Conservation (phyloP, 2,797 vertebrate species). For the Acipenser oxyrinchus region DNA sequence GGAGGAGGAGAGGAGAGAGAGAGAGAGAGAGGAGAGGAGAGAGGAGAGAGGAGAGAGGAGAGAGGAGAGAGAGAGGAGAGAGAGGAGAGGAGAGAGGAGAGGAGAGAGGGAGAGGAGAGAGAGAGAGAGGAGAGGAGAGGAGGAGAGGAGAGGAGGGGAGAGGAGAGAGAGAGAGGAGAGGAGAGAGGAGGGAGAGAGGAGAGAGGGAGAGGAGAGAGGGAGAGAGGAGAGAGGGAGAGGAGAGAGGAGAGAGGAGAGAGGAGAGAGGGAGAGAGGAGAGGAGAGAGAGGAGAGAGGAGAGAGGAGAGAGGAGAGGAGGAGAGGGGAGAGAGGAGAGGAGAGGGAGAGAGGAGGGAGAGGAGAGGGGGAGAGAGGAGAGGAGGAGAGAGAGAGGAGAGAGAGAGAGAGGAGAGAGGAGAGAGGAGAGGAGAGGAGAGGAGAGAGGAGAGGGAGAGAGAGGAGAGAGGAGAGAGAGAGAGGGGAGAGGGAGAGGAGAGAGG, state of each 20-base stretch:
- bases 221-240: too few relatives aligned
- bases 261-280: neutral
- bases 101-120: too few relatives aligned
- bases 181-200: too few relatives aligned
- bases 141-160: too few relatives aligned
- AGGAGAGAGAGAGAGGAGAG: too few relatives aligned
- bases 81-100: neutral
- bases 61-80: neutral
- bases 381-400: fast-evolving
- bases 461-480: constrained; percentile 43
- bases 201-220: neutral
- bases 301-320: neutral
- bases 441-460: fast-evolving
- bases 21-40: too few relatives aligned
- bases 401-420: neutral
- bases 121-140: neutral
- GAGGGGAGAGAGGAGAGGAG: neutral
- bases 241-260: neutral
- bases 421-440: fast-evolving
- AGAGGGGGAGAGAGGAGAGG: neutral
- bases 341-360: neutral
- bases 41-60: neutral
- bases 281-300: neutral
- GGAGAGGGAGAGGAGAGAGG: too few relatives aligned
- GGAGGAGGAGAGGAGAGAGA: fast-evolving